Conservation (phyloP, 2,888 invertebrate genomes). For the Cerceris rybyensis region DNA sequence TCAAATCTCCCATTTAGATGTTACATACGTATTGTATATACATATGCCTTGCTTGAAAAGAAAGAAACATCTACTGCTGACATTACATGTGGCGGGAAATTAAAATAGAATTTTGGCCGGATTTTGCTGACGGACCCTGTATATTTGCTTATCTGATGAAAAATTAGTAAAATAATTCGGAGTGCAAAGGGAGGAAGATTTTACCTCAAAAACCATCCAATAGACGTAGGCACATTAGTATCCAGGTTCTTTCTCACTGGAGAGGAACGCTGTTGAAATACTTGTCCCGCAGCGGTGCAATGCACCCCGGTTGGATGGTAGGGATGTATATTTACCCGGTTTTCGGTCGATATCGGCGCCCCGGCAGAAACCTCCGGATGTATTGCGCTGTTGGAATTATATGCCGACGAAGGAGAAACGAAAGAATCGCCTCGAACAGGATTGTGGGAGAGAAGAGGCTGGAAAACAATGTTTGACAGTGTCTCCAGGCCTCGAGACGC, state of each 20-base stretch:
- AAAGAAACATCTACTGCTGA: too few species aligned
- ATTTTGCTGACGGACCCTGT: too few species aligned
- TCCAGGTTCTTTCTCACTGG: constrained; percentile 56
- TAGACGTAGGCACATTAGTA: constrained; percentile 15
- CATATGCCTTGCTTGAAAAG: too few species aligned
- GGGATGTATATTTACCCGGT: constrained; percentile 60
- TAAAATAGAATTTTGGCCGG: too few species aligned
- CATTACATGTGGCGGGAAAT: too few species aligned
- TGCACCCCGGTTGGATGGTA: constrained; percentile 39
- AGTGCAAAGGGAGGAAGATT: too few species aligned
- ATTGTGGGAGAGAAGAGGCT: too few species aligned
- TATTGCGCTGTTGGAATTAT: constrained; percentile 55
- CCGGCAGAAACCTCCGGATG: constrained; percentile 36
- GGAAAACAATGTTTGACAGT: background rate
- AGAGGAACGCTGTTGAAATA: constrained; percentile 36
- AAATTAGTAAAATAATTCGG: too few species aligned
- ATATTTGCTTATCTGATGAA: too few species aligned
- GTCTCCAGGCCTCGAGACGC: background rate
- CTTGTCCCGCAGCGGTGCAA: constrained; percentile 47
- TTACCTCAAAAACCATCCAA: too few species aligned
- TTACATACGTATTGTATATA: too few species aligned
- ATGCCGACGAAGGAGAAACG: constrained; percentile 19
- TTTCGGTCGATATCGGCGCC: constrained; percentile 63
- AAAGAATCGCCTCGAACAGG: constrained; percentile 24
- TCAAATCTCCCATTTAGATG: too few species aligned